Base-by-base conservation (phyloP, 2,888 invertebrate genomes). In the Dilophus febrilis region DNA sequence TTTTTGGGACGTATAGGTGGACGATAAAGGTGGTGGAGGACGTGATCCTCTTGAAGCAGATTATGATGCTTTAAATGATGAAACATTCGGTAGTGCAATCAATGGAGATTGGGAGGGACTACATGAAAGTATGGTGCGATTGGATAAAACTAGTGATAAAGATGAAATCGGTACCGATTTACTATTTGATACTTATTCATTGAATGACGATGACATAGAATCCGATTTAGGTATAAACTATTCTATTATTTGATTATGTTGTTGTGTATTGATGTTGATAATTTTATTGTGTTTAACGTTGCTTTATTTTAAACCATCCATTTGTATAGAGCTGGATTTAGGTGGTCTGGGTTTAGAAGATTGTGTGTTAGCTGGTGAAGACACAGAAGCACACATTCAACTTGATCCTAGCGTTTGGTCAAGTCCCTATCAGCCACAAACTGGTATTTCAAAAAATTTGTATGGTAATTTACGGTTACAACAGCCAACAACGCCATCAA, bases 41-140 rank as follows among this genome's bases (percentile, higher is more conserved):
- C 76, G 74, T 45, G 55, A 56, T 38, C 65, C 67, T 19, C 74
- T 75, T 4, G 83, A 82, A 52, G 86, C 85, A 46, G 86, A 86
- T 53, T 88, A 87, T 61, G 88, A 91, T 66, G 87, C 87, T 1
- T 71, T 88, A 46, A 91, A 91, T 51, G 84, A 90, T 62, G 90
- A 90, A 63, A 91, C 91, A 0, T 91, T 91, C 59, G 90, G 90
- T 19, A 75, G 76, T 38, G 78, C 75, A 47, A 77, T 76, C 54
- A 67, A 74, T 44, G 74, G 72, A 13, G 80, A 80, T 53, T 80
- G 80, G 80, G 80, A 80, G 53, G 68, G 74, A 49, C 74, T 72
- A 47, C 80, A 80, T 57, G 77, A 79, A 54, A 72, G 75, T 53
- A 64, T 75, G 48, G 74, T 77, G 6, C 70, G 69, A 49, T 63